phyloP scores from a whole-genome alignment of 2,113 vertebrate genomes.

The Nibea albiflora region DNA sequence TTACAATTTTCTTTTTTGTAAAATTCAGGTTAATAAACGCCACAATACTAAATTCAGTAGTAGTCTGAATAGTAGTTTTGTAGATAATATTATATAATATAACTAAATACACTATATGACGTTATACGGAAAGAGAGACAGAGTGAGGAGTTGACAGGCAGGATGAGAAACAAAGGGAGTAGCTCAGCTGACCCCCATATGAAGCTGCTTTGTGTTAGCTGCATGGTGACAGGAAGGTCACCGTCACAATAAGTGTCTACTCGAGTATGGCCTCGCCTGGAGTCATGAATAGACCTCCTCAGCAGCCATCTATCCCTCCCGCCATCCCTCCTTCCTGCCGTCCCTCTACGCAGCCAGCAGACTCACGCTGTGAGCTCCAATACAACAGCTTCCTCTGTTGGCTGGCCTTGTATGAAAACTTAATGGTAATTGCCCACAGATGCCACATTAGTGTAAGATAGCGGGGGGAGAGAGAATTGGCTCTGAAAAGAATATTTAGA shows the following conservation, averaged over 20 bases:
- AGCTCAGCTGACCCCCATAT: constrained; percentile 26
- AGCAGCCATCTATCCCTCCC: constrained; percentile 48
- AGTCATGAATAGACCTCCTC: constrained; percentile 74
- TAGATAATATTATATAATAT: too few relatives aligned
- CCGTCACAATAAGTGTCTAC: constrained; percentile 59
- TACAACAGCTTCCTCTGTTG: constrained; percentile 79
- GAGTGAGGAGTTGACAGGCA: constrained; percentile 21
- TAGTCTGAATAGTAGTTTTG: too few relatives aligned
- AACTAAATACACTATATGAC: neutral
- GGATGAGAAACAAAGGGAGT: constrained; percentile 32
- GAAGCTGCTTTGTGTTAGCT: constrained; percentile 52
- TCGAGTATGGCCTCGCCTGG: constrained; percentile 49
- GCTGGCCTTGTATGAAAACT: constrained; percentile 66
- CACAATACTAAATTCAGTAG: neutral
- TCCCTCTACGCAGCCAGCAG: constrained; percentile 41
- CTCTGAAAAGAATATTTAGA: constrained; percentile 62
- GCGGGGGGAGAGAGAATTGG: constrained; percentile 17
- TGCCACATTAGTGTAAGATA: constrained; percentile 58
- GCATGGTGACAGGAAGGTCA: constrained; percentile 67
- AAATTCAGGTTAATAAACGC: neutral
- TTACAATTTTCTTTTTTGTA: neutral
- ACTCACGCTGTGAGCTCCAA: constrained; percentile 58
- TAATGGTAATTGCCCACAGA: constrained; percentile 77
- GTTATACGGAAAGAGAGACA: neutral
- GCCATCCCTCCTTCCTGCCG: constrained; percentile 64